Evolutionary conservation across 2,113 vertebrate species (phyloP).

Genomic region (Numida meleagris): DNA sequence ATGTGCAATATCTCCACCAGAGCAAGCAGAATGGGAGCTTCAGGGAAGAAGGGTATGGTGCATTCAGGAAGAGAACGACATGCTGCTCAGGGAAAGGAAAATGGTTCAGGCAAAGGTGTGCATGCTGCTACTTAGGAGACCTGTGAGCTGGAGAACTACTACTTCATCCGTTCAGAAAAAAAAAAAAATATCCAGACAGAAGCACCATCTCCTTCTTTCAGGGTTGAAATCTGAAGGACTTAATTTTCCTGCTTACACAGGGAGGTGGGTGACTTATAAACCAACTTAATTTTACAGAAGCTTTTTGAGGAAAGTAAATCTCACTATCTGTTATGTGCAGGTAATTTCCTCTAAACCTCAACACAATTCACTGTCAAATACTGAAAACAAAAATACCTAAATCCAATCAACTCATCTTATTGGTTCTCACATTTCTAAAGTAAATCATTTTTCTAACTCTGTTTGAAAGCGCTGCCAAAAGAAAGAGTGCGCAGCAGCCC

Average conservation of each 20-base stretch:
- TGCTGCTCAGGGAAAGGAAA: slow-evolving; percentile 75
- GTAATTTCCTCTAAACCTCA: background rate
- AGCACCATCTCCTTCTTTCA: background rate
- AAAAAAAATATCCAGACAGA: background rate
- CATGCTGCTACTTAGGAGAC: slow-evolving; percentile 73
- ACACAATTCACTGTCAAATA: background rate
- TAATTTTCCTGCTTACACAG: background rate
- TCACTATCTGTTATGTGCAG: background rate
- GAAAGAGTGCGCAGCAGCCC: background rate
- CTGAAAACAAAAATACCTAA: background rate
- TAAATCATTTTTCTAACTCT: background rate
- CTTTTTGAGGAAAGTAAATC: background rate
- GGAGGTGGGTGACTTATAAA: background rate
- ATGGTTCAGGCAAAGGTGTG: slow-evolving; percentile 68
- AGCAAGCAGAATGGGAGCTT: slow-evolving; percentile 83
- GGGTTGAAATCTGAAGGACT: background rate
- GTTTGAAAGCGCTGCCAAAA: background rate
- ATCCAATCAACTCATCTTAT: background rate
- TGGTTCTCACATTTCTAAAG: background rate
- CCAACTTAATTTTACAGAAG: background rate
- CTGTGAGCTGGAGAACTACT: slow-evolving; percentile 29
- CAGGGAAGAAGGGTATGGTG: slow-evolving; percentile 77
- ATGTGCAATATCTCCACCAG: slow-evolving; percentile 89
- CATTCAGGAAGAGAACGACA: slow-evolving; percentile 79
- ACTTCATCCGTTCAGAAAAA: background rate